Percentiles rank a stretch among this genome's conserved stretches.
Conservation (phyloP, 1,140 invertebrate species). For the Leptopilina boulardi region DNA sequence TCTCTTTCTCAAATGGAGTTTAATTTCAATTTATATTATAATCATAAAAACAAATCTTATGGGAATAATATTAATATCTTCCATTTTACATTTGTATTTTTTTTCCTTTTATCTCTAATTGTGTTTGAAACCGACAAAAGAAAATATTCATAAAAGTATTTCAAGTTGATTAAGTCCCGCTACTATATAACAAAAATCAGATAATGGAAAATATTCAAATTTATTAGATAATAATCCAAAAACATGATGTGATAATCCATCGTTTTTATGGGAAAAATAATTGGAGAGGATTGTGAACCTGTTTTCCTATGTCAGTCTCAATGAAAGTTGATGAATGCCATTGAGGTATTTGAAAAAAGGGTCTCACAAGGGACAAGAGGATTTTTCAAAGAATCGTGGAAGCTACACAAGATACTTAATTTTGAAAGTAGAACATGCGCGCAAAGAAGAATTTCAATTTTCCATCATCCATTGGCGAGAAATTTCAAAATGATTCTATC, state of each 20-base stretch:
- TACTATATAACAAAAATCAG: neutral
- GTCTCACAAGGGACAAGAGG: too few species aligned
- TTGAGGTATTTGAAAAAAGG: neutral
- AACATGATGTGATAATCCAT: too few species aligned
- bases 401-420: too few species aligned
- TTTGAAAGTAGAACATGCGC: neutral
- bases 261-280: too few species aligned
- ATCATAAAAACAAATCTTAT: neutral
- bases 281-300: too few species aligned
- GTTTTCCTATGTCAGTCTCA: too few species aligned
- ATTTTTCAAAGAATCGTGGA: too few species aligned
- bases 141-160: too few species aligned
- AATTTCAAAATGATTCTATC: neutral
- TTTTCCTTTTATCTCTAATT: neutral
- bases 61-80: neutral
- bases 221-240: neutral
- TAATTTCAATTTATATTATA: neutral
- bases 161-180: too few species aligned
- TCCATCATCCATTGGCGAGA: neutral
- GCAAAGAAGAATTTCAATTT: neutral
- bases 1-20: neutral
- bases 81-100: neutral
- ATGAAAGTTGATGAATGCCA: neutral
- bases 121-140: too few species aligned
- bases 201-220: slow-evolving; percentile 14